phyloP scores from a whole-genome alignment of 2,113 vertebrate genomes.

The Octodon degus region DNA sequence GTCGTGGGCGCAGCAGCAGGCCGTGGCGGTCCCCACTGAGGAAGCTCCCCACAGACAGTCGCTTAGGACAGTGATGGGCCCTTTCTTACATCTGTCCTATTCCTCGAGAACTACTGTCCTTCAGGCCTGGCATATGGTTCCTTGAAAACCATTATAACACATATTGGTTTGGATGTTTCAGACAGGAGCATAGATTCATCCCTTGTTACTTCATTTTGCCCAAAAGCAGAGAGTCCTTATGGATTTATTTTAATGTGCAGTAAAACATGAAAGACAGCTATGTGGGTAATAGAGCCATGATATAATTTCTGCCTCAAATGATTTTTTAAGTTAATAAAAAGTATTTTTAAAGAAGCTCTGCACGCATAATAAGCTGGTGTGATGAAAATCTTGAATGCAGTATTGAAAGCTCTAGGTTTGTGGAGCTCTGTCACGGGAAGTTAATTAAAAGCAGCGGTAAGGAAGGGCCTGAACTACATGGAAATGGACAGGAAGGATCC shows the following conservation, averaged over 20 bases:
- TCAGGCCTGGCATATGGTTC: neutral
- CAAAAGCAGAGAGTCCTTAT: neutral
- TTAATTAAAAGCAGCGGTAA: slow-evolving; percentile 32
- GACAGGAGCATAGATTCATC: neutral
- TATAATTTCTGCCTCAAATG: slow-evolving; percentile 14
- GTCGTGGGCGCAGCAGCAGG: neutral
- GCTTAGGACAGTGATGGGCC: neutral
- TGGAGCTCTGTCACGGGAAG: neutral
- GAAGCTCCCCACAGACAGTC: neutral
- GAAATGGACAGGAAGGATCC: neutral
- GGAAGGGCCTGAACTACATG: neutral
- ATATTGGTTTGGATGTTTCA: slow-evolving; percentile 26
- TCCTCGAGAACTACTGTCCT: neutral
- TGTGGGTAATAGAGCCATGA: neutral
- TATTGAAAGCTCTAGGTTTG: neutral
- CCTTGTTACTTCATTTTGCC: neutral
- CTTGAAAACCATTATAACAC: neutral
- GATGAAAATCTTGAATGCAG: neutral
- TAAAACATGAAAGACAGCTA: slow-evolving; percentile 43
- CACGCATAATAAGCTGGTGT: neutral
- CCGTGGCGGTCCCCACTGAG: too few relatives aligned
- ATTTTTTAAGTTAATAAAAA: slow-evolving; percentile 33
- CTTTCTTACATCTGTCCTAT: neutral
- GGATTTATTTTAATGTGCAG: slow-evolving; percentile 36
- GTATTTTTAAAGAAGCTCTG: neutral